Conservation (phyloP, 2,888 invertebrate species). For the Patella depressa region DNA sequence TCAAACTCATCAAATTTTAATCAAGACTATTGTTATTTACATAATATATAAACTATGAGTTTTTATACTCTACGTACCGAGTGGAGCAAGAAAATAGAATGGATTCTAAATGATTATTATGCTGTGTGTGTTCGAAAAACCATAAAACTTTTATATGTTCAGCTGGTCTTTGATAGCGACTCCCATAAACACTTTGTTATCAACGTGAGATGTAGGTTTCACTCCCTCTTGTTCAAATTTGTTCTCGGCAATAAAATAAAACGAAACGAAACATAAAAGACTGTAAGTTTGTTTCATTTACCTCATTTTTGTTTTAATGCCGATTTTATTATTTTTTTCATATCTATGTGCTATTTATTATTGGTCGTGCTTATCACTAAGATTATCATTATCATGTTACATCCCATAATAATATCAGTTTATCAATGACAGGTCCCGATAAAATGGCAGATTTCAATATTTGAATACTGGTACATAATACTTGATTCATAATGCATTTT, state of each 20-base stretch:
- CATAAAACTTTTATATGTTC: not conserved
- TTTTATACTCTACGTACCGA: no score
- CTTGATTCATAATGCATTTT: no score
- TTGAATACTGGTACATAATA: no score
- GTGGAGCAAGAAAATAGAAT: no score
- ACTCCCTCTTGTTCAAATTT: slow-evolving; percentile 5
- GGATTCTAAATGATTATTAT: no score
- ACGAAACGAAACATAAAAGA: slow-evolving; percentile 8
- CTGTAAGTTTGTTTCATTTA: slow-evolving; percentile 12
- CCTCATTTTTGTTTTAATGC: not conserved
- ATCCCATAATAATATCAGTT: no score
- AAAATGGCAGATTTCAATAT: no score
- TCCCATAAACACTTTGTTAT: slow-evolving; percentile 1
- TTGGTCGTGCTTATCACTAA: not conserved
- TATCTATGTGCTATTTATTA: slow-evolving; percentile 5
- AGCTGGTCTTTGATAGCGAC: slow-evolving; percentile 5
- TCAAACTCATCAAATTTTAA: slow-evolving; percentile 16
- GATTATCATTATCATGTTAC: no score
- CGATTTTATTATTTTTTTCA: not conserved
- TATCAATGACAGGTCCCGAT: no score
- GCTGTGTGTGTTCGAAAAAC: not conserved
- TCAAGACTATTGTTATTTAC: slow-evolving; percentile 5
- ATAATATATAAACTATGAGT: no score
- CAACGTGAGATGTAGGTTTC: not conserved
- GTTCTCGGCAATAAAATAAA: slow-evolving; percentile 2